These are phyloP conservation scores for Drusus annulatus DNA, from an alignment of 1,140 invertebrate species.

Conservation along the genomic window DNA sequence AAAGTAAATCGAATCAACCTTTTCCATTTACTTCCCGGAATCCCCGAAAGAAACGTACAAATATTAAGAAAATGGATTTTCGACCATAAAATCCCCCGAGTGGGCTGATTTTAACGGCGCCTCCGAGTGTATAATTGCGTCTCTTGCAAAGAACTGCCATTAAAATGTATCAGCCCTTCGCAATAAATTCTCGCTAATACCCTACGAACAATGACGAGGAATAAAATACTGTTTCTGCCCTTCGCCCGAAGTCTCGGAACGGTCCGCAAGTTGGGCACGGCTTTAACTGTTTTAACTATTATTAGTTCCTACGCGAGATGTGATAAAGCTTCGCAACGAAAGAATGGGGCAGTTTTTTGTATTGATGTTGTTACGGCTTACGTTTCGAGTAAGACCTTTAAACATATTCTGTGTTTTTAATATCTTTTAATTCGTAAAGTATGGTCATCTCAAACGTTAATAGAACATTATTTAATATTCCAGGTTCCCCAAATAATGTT, in stretches of 20 bases:
- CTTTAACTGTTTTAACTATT: constrained; percentile 26
- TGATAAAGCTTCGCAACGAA: not conserved
- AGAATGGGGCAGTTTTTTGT: constrained; percentile 1
- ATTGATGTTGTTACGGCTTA: too few species aligned
- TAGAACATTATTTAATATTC: too few species aligned
- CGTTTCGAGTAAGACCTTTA: too few species aligned
- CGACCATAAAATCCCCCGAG: not conserved
- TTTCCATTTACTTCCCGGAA: not conserved
- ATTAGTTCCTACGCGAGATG: constrained; percentile 2
- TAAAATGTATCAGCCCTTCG: constrained; percentile 24
- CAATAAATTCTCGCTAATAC: constrained; percentile 24
- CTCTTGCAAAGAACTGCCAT: constrained; percentile 19
- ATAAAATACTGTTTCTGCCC: constrained; percentile 10
- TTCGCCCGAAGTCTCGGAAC: too few species aligned
- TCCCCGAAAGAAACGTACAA: not conserved
- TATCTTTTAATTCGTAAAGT: too few species aligned
- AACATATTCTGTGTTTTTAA: too few species aligned
- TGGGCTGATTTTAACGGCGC: constrained; percentile 2
- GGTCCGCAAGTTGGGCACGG: not conserved
- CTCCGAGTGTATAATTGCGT: constrained; percentile 30
- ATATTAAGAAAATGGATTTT: not conserved
- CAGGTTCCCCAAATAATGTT: too few species aligned
- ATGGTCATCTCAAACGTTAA: too few species aligned
- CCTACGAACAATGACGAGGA: constrained; percentile 25
- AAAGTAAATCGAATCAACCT: too few species aligned